Percentiles rank a stretch among this genome's conserved stretches.
Conservation (phyloP, 2,113 vertebrate genomes). For the Trogon surrucura region DNA sequence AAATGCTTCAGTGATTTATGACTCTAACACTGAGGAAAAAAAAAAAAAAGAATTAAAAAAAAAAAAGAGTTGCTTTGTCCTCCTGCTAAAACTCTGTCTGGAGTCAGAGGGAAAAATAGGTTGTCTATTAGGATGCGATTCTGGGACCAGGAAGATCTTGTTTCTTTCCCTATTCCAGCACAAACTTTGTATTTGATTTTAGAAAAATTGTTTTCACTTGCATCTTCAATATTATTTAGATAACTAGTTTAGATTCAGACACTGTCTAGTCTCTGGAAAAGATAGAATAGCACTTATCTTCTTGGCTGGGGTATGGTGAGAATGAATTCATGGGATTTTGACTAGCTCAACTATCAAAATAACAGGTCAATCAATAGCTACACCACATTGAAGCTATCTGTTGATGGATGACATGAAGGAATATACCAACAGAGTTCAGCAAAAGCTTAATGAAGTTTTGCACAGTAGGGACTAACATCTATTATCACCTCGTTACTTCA, state of each 20-base stretch:
- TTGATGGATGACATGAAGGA: slow-evolving; percentile 10
- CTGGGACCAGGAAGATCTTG: background rate
- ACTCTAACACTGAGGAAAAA: background rate
- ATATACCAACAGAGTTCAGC: slow-evolving; percentile 14
- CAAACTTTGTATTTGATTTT: background rate
- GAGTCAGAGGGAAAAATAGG: background rate
- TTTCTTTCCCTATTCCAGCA: background rate
- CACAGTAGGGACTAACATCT: slow-evolving; percentile 10
- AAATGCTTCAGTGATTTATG: slow-evolving; percentile 39
- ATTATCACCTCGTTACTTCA: slow-evolving; percentile 33
- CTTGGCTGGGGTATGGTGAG: fast-evolving
- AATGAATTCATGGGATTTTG: background rate
- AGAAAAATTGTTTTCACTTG: background rate
- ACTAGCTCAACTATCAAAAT: background rate
- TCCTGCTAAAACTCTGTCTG: background rate
- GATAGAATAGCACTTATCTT: background rate
- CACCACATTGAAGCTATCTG: background rate
- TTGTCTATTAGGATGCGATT: background rate
- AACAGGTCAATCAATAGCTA: background rate
- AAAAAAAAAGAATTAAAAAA: background rate
- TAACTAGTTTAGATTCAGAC: background rate
- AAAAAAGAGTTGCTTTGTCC: background rate
- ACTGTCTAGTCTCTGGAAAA: background rate
- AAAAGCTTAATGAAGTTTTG: slow-evolving; percentile 19
- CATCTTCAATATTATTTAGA: background rate